Conservation (phyloP, 1,140 invertebrate species). For the Nixonia krombeini region DNA sequence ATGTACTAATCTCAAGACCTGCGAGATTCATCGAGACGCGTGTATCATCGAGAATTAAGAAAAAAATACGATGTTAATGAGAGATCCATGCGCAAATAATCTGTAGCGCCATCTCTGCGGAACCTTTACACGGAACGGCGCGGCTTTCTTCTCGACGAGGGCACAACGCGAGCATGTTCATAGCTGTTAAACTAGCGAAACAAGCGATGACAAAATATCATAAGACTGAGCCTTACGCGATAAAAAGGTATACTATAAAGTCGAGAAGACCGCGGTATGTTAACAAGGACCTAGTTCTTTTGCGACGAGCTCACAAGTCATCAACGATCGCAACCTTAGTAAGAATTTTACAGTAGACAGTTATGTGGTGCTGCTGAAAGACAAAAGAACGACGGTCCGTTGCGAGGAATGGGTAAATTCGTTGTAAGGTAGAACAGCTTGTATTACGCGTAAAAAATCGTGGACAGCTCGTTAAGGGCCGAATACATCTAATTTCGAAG, state of each 20-base stretch:
- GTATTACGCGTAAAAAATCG: background rate
- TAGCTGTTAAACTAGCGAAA: constrained; percentile 25
- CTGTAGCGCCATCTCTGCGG: constrained; percentile 54
- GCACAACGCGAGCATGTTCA: constrained; percentile 55
- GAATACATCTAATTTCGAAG: background rate
- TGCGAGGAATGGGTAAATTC: background rate
- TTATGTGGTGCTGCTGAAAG: background rate
- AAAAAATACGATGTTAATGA: constrained; percentile 22
- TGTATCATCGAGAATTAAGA: constrained; percentile 11
- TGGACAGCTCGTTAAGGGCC: no score
- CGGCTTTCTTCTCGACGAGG: constrained; percentile 40
- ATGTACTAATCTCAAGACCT: constrained; percentile 24
- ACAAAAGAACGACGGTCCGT: background rate
- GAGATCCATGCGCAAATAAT: constrained; percentile 48
- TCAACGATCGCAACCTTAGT: no score
- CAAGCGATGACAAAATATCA: constrained; percentile 56
- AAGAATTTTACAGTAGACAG: background rate
- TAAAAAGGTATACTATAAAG: constrained; percentile 42
- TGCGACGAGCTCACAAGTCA: constrained; percentile 4
- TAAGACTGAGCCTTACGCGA: constrained; percentile 67
- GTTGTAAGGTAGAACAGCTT: no score
- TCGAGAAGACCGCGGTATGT: constrained; percentile 34
- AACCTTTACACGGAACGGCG: constrained; percentile 41
- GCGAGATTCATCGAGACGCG: constrained; percentile 20
- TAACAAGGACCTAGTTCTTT: constrained; percentile 23